phyloP scores from a whole-genome alignment of 2,797 vertebrate genomes.

The Falco columbarius region DNA sequence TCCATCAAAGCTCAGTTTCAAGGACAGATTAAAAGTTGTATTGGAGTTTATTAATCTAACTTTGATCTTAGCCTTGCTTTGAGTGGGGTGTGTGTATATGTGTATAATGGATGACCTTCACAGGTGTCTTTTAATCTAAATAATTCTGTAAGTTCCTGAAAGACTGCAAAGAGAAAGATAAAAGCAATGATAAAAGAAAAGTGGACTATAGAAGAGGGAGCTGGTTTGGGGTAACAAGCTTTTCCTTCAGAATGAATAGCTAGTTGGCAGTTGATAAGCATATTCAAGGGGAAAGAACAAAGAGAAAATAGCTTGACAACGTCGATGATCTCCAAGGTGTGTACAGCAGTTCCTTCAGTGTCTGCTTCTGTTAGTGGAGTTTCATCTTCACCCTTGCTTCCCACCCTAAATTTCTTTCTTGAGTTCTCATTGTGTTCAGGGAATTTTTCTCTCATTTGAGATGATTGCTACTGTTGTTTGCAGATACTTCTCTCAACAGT shows the following conservation, averaged over 20 bases:
- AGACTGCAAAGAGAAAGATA: background rate
- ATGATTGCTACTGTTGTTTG: slow-evolving; percentile 11
- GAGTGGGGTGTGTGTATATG: background rate
- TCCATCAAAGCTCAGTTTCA: background rate
- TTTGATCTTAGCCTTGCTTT: background rate
- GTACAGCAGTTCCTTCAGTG: background rate
- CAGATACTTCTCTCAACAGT: background rate
- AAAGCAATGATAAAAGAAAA: background rate
- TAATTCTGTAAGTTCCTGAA: background rate
- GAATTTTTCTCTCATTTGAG: slow-evolving; percentile 1
- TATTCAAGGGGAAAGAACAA: background rate
- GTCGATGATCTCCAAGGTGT: background rate
- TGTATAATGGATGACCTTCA: background rate
- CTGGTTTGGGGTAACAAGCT: background rate
- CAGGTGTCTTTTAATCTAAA: background rate
- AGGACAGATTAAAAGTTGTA: background rate
- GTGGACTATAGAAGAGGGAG: background rate
- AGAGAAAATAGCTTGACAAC: background rate
- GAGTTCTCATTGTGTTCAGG: background rate
- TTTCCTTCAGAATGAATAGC: background rate
- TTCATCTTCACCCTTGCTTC: background rate
- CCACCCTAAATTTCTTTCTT: background rate
- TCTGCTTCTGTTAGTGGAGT: background rate
- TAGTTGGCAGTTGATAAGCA: background rate
- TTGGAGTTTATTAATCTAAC: background rate